Evolutionary conservation across 2,797 vertebrate species (phyloP).

Genomic region (Mus minutoides): DNA sequence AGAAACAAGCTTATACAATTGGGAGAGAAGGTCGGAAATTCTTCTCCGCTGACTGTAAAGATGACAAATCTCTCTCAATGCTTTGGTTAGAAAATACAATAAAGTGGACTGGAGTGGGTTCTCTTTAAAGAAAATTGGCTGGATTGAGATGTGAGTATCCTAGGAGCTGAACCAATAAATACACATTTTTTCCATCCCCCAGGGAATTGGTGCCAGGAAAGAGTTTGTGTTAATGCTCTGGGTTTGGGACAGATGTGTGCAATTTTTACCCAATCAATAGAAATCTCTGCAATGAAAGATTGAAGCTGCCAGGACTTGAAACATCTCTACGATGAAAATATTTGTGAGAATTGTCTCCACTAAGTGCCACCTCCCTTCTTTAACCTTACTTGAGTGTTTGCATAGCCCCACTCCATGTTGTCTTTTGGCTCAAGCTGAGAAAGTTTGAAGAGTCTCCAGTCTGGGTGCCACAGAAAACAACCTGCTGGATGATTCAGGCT

Average conservation of each 20-base stretch:
- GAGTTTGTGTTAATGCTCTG: conserved; percentile 88
- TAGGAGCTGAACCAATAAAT: conserved; percentile 86
- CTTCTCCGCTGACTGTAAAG: conserved; percentile 80
- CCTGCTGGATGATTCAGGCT: not conserved
- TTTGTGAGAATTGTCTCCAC: conserved; percentile 64
- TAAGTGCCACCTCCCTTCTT: conserved; percentile 52
- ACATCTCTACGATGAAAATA: conserved; percentile 76
- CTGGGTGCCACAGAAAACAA: not conserved
- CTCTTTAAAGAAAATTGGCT: conserved; percentile 84
- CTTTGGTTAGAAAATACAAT: conserved; percentile 86
- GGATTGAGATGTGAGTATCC: conserved; percentile 85
- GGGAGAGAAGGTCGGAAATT: conserved; percentile 76
- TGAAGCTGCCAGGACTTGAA: conserved; percentile 80
- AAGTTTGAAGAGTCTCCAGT: conserved; percentile 10
- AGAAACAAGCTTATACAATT: conserved; percentile 50
- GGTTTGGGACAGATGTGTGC: conserved; percentile 72
- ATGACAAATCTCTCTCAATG: conserved; percentile 84
- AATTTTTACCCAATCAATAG: conserved; percentile 89
- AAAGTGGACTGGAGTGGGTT: conserved; percentile 82
- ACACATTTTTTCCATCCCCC: conserved; percentile 89
- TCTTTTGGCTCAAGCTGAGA: conserved; percentile 49
- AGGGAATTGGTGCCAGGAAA: conserved; percentile 85
- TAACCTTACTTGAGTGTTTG: conserved; percentile 33
- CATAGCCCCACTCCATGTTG: not conserved
- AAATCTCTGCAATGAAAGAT: conserved; percentile 86